Percentiles rank a stretch among this genome's conserved stretches.
Conservation (phyloP, 2,888 invertebrate genomes). For the Napeogenes sylphis region DNA sequence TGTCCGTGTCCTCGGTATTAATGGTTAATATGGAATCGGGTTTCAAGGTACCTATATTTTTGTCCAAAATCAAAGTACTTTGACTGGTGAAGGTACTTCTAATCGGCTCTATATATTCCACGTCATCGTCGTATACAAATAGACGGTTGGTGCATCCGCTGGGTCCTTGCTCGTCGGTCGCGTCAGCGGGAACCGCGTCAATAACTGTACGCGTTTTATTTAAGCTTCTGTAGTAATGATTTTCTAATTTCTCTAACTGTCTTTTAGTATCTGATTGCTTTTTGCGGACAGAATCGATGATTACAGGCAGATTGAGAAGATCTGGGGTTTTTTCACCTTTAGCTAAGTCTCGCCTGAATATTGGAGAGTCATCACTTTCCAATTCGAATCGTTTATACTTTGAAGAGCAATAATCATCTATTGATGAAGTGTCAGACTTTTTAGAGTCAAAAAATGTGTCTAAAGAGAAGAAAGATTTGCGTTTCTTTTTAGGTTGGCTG, state of each 20-base stretch:
- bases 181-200: constrained; percentile 70
- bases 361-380: constrained; percentile 71
- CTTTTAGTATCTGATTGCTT: constrained; percentile 67
- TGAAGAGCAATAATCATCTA: constrained; percentile 73
- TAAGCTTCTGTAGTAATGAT: constrained; percentile 68
- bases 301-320: constrained; percentile 65
- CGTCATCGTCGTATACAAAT: constrained; percentile 64
- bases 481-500: constrained; percentile 67
- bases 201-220: constrained; percentile 61
- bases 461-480: constrained; percentile 73
- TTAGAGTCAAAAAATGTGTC: constrained; percentile 73
- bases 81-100: constrained; percentile 71
- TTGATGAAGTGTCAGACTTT: constrained; percentile 70
- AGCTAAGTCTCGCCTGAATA: constrained; percentile 57
- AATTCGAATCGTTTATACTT: constrained; percentile 74
- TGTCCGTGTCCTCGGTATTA: constrained; percentile 69
- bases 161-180: constrained; percentile 61
- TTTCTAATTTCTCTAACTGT: constrained; percentile 71
- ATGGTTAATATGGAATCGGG: constrained; percentile 65
- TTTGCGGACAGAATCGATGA: constrained; percentile 69
- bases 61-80: constrained; percentile 69
- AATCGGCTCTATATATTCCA: constrained; percentile 74
- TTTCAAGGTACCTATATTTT: constrained; percentile 50
- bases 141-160: constrained; percentile 64
- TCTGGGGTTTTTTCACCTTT: constrained; percentile 66